Conservation (phyloP, 1,140 invertebrate species). For the Metaphire vulgaris region DNA sequence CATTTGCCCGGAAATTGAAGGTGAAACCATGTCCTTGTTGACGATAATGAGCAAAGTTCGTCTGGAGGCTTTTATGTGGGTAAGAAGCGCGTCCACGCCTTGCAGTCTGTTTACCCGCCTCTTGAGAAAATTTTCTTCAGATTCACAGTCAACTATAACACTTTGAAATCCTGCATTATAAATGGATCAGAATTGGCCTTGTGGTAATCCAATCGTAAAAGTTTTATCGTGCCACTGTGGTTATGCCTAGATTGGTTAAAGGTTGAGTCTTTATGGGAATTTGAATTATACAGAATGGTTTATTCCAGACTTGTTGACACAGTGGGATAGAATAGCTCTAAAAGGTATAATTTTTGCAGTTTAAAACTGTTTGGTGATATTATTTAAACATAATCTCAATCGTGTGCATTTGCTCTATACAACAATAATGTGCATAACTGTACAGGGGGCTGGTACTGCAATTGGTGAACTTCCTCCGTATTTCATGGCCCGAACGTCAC, state of each 20-base stretch:
- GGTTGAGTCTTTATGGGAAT: too few relatives aligned
- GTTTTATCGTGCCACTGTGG: too few relatives aligned
- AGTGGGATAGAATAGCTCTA: too few relatives aligned
- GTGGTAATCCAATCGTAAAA: too few relatives aligned
- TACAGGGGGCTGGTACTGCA: constrained; percentile 79
- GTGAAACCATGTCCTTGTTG: constrained; percentile 57
- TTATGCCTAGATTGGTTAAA: too few relatives aligned
- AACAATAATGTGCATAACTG: too few relatives aligned
- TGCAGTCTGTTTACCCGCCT: not conserved
- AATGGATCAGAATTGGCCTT: not conserved
- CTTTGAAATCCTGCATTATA: not conserved
- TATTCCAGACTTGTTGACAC: too few relatives aligned
- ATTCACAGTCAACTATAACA: constrained; percentile 14
- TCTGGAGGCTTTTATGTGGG: constrained; percentile 96
- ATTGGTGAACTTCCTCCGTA: constrained; percentile 90
- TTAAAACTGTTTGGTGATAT: not conserved
- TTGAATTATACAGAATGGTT: too few relatives aligned
- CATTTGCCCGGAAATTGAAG: constrained; percentile 48
- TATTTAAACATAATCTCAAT: not conserved
- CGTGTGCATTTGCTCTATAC: not conserved
- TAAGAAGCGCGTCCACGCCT: too few relatives aligned
- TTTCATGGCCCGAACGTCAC: constrained; percentile 92
- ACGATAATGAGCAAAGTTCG: constrained; percentile 92
- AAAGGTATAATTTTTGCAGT: not conserved
- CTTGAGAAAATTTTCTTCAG: constrained; percentile 6